Evolutionary conservation across 2,797 vertebrate species (phyloP).

Genomic region (Discoglossus pictus): DNA sequence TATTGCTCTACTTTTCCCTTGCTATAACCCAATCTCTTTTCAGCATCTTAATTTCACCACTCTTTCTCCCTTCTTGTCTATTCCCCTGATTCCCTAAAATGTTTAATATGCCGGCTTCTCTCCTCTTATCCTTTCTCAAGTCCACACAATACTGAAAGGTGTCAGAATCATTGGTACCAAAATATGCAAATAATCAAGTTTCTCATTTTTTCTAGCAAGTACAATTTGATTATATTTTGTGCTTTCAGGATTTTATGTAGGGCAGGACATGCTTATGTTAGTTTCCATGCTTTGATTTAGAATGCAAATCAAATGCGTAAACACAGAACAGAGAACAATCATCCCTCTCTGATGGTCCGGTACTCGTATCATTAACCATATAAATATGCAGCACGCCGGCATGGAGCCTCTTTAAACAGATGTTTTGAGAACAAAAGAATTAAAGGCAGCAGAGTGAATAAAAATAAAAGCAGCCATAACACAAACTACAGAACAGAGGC

Average conservation of each 20-base stretch:
- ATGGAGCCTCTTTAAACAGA: slow-evolving; percentile 24
- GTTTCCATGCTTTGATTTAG: slow-evolving; percentile 24
- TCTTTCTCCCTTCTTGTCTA: too few species aligned
- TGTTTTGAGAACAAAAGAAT: slow-evolving; percentile 36
- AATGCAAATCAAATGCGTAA: slow-evolving; percentile 46
- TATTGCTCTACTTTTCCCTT: too few species aligned
- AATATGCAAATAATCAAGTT: too few species aligned
- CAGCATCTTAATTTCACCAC: too few species aligned
- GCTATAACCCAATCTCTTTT: too few species aligned
- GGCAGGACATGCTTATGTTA: slow-evolving; percentile 1
- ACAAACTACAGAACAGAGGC: background rate
- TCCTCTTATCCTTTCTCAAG: too few species aligned
- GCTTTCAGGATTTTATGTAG: background rate
- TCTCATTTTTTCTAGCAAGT: too few species aligned
- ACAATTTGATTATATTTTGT: too few species aligned
- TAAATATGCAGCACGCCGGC: slow-evolving; percentile 20
- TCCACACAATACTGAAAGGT: too few species aligned
- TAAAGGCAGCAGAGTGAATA: background rate
- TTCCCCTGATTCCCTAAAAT: too few species aligned
- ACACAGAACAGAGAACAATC: slow-evolving; percentile 34
- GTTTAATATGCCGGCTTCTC: too few species aligned
- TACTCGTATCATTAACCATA: slow-evolving; percentile 40
- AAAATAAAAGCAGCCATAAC: background rate
- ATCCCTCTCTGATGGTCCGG: slow-evolving; percentile 1
- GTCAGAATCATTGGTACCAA: too few species aligned